Evolutionary conservation across 2,888 invertebrate species (phyloP), one percentile per base, ranked within the genome.

Genomic region (Polyommatus icarus): DNA sequence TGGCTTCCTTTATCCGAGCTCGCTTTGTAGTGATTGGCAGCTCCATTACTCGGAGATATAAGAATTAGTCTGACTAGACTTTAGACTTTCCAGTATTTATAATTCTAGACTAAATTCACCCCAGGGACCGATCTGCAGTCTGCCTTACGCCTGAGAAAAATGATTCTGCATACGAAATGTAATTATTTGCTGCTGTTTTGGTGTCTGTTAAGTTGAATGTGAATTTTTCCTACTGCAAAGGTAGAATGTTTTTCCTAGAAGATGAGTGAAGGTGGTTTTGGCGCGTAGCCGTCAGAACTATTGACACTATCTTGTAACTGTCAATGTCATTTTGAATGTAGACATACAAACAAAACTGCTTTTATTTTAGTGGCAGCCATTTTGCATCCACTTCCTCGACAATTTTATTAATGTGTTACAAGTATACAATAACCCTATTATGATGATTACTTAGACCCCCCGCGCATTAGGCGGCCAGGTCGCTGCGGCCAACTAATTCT

Each of bases 1-100:
- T 89, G 89, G 88, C 88, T 88, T 83, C 80, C 83, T 84, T 83
- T 83, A 82, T 83, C 82, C 82, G 82, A 80, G 81, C 84, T 83
- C 86, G 84, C 89, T 89, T 91, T 92, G 90, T 91, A 88, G 82
- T 88, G 93, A 93, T 93, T 93, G 93, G 91, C 93, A 93, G 90
- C 91, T 93, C 92, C 92, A 93, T 93, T 93, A 93, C 82, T 85
- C 86, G 87, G 89, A 87, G 86, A 87, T 86, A 90, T 90, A 92
- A 92, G 91, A 93, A 91, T 91, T 91, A 88, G 90, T 88, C 88
- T 90, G 85, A 89, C 29, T 32, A 67, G 67, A 67, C 29, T 67
- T 15, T 29, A 61, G 18, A 24, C 24, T 24, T 7, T 46, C 46
- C 46, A 46, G 46, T 20, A 20, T 59, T 20, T 59, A 61, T 61